Evolutionary conservation across 92 coral and sea anemone species (phyloP).

Genomic region (Paragorgia papillata): DNA sequence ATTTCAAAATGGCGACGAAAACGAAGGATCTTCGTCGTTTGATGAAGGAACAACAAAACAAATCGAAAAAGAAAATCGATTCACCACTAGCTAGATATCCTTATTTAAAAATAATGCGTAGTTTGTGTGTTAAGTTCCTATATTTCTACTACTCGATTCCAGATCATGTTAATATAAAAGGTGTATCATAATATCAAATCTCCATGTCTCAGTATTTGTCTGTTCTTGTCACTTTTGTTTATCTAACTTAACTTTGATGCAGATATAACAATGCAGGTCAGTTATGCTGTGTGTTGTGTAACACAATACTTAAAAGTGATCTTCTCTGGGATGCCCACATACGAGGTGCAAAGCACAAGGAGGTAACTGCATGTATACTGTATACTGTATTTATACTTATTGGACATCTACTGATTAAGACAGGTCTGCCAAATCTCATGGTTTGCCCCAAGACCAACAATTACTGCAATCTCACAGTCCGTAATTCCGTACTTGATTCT

Average conservation of each 20-base stretch:
- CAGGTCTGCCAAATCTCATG: no score
- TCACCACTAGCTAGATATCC: conserved; percentile 93
- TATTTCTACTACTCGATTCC: background rate
- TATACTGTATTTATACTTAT: no score
- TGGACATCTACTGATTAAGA: no score
- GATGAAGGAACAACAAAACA: conserved; percentile 74
- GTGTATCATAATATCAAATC: no score
- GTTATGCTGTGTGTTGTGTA: conserved; percentile 84
- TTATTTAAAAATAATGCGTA: background rate
- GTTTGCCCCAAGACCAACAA: no score
- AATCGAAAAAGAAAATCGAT: conserved; percentile 75
- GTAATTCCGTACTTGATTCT: no score
- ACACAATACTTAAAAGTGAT: conserved; percentile 80
- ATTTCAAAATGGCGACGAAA: conserved; percentile 82
- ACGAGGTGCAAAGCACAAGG: conserved; percentile 90
- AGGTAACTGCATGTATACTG: conserved; percentile 51
- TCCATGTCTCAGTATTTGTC: no score
- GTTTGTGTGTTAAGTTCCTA: background rate
- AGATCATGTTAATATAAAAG: background rate
- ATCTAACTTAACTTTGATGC: background rate
- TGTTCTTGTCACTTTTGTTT: background rate
- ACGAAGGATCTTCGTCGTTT: conserved; percentile 76
- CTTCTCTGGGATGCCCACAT: conserved; percentile 91
- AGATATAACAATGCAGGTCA: conserved; percentile 86
- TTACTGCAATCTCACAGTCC: no score